Evolutionary conservation across 2,113 vertebrate genomes (phyloP).

Genomic region (Ia io): DNA sequence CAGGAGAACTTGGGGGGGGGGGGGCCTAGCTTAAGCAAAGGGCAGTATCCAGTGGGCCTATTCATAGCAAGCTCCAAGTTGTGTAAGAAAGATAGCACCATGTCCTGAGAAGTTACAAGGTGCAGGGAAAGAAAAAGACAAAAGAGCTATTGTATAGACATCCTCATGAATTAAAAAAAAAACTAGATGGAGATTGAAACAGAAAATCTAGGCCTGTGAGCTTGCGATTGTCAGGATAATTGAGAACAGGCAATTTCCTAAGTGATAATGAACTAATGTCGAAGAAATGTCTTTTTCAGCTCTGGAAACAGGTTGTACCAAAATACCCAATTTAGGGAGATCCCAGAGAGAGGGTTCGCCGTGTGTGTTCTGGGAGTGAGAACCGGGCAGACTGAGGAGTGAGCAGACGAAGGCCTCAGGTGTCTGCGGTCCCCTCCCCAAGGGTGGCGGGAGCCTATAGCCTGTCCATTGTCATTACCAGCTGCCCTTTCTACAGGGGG

Average conservation of each 20-base stretch:
- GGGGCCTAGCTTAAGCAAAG: background rate
- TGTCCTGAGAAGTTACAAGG: slow-evolving; percentile 25
- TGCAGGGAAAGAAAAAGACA: background rate
- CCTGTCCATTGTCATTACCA: background rate
- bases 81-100: background rate
- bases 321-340: slow-evolving; percentile 72
- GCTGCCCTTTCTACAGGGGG: background rate
- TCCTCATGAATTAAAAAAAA: background rate
- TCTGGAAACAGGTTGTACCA: slow-evolving; percentile 70
- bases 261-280: slow-evolving; percentile 74
- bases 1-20: background rate
- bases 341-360: slow-evolving; percentile 63
- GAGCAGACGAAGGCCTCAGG: rapidly evolving
- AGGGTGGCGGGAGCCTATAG: background rate
- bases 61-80: background rate
- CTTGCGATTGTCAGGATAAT: slow-evolving; percentile 72
- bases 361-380: background rate
- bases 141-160: slow-evolving; percentile 22
- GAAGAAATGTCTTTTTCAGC: slow-evolving; percentile 67
- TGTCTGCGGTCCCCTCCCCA: rapidly evolving
- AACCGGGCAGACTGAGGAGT: slow-evolving; percentile 25
- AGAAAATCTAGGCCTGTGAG: slow-evolving; percentile 50
- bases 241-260: slow-evolving; percentile 77
- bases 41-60: background rate
- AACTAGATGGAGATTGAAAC: slow-evolving; percentile 34